Conservation (phyloP, 2,888 invertebrate species). For the Alentia gelatinosa region DNA sequence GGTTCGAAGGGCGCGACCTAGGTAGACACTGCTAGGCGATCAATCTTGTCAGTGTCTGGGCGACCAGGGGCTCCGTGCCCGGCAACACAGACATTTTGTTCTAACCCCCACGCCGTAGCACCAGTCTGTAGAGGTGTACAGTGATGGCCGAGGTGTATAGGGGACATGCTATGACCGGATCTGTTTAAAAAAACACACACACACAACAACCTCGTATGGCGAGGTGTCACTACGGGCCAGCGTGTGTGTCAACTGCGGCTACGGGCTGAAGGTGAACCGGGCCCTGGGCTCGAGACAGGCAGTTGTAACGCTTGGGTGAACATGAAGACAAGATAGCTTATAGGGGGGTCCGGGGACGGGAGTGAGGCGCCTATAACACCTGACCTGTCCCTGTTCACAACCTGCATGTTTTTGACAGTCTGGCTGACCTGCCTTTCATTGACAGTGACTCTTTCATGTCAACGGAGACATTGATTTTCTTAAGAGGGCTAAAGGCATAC, state of each 20-base stretch:
- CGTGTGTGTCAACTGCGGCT: not conserved
- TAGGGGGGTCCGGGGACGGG: not conserved
- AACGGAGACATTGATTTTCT: not conserved
- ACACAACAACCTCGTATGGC: not conserved
- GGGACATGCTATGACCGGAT: no score
- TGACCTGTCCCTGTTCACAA: not conserved
- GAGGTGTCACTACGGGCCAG: not conserved
- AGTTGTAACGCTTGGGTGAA: not conserved
- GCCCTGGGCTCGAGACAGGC: not conserved
- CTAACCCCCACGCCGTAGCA: not conserved
- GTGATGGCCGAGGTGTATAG: not conserved
- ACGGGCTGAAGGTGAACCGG: not conserved
- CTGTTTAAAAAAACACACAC: not conserved
- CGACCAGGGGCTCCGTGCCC: not conserved
- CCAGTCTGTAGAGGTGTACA: not conserved
- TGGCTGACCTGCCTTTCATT: not conserved
- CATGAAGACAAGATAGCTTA: not conserved
- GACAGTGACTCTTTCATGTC: not conserved
- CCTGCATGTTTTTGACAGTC: not conserved
- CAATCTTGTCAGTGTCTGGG: conserved; percentile 58
- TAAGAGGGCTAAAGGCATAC: not conserved
- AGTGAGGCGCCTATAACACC: not conserved
- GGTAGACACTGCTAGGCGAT: conserved; percentile 50
- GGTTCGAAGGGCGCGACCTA: conserved; percentile 55
- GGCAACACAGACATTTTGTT: conserved; percentile 34